Conservation (phyloP, 2,113 vertebrate species). For the Stictonetta naevosa region DNA sequence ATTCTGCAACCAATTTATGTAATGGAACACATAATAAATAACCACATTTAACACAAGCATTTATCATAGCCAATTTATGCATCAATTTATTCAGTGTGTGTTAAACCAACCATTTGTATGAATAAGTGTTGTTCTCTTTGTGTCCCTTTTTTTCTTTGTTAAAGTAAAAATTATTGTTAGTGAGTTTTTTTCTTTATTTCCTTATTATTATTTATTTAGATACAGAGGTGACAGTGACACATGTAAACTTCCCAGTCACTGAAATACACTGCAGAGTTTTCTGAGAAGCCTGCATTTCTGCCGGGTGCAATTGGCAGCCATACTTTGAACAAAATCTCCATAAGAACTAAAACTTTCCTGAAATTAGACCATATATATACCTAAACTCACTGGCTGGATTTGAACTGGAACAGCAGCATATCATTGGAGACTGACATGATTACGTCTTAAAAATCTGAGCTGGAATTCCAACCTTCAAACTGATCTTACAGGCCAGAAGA, state of each 20-base stretch:
- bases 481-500: neutral
- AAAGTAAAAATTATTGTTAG: slow-evolving; percentile 59
- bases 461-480: neutral
- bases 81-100: slow-evolving; percentile 66
- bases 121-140: slow-evolving; percentile 38
- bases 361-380: neutral
- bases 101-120: slow-evolving; percentile 71
- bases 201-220: neutral
- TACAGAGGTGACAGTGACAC: neutral
- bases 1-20: slow-evolving; percentile 75
- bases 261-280: slow-evolving; percentile 13
- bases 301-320: slow-evolving; percentile 14
- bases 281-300: neutral
- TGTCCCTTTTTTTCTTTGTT: slow-evolving; percentile 11
- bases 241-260: neutral
- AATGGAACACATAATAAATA: slow-evolving; percentile 78
- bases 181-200: neutral
- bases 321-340: slow-evolving; percentile 10
- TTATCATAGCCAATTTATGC: slow-evolving; percentile 75
- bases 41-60: slow-evolving; percentile 58
- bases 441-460: neutral
- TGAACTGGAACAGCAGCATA: neutral
- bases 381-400: neutral
- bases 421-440: neutral
- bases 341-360: neutral